Evolutionary conservation across 2,888 invertebrate species (phyloP).

Genomic region (Agriopis marginaria): DNA sequence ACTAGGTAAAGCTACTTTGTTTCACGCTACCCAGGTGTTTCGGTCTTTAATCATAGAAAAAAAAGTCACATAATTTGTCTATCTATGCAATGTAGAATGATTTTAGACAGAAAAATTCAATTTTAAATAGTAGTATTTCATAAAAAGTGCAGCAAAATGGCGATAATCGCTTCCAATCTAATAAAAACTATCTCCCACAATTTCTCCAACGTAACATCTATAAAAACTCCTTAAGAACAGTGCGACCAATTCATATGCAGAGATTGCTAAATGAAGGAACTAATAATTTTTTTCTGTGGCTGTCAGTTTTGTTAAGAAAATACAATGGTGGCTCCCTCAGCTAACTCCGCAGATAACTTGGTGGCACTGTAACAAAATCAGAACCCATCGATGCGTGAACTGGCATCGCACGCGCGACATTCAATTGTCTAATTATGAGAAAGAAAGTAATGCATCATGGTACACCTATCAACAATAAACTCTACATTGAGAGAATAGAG

Average conservation of each 20-base stretch:
- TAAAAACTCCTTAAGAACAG: constrained; percentile 28
- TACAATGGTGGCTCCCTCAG: not conserved
- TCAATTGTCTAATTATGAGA: constrained; percentile 55
- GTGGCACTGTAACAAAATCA: constrained; percentile 26
- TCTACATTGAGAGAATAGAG: constrained; percentile 27
- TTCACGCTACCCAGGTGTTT: too few species aligned
- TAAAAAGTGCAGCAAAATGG: not conserved
- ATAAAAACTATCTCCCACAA: constrained; percentile 27
- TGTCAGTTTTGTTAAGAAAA: not conserved
- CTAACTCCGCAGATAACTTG: not conserved
- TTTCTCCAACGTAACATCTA: constrained; percentile 35
- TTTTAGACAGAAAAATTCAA: too few species aligned
- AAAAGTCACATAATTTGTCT: too few species aligned
- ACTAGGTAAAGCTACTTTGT: too few species aligned
- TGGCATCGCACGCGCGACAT: constrained; percentile 51
- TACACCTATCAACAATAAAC: constrained; percentile 25
- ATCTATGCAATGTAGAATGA: too few species aligned
- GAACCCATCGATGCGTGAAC: constrained; percentile 45
- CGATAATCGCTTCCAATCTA: constrained; percentile 4
- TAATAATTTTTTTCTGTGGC: not conserved
- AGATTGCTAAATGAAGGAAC: not conserved
- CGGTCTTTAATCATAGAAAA: too few species aligned
- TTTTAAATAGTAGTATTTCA: too few species aligned
- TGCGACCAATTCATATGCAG: not conserved
- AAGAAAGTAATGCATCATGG: constrained; percentile 51